phyloP scores from a whole-genome alignment of 2,888 invertebrate genomes.

The Adela reaumurella region DNA sequence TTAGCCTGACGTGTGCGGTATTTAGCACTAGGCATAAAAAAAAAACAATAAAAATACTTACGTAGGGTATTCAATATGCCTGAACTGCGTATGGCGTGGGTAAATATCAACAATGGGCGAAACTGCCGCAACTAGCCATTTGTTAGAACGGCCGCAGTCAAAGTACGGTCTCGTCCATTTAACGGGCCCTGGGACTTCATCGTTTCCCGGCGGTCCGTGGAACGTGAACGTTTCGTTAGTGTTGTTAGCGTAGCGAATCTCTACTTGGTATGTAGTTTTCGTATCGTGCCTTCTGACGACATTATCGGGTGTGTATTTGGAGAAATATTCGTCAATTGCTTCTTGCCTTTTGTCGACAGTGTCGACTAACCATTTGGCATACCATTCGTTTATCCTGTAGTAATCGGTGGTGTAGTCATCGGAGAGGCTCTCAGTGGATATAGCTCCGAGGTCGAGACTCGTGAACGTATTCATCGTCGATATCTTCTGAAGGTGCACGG shows the following conservation, averaged over 20 bases:
- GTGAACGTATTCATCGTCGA: constrained; percentile 92
- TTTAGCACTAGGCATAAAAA: too few species aligned
- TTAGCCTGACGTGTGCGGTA: too few species aligned
- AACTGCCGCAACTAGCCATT: constrained; percentile 93
- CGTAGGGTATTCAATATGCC: constrained; percentile 92
- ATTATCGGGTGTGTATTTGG: constrained; percentile 84
- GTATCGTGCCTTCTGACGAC: constrained; percentile 81
- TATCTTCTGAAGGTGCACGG: constrained; percentile 87
- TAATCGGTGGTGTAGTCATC: constrained; percentile 88
- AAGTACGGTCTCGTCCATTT: constrained; percentile 94
- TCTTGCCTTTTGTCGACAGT: constrained; percentile 77
- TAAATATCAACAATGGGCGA: constrained; percentile 94
- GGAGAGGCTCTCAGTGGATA: constrained; percentile 72
- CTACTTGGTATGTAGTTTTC: constrained; percentile 90
- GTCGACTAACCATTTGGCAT: constrained; percentile 88
- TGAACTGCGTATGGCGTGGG: constrained; percentile 87
- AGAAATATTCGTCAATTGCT: constrained; percentile 88
- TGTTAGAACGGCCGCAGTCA: constrained; percentile 92
- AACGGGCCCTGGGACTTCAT: constrained; percentile 89
- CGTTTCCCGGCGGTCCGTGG: constrained; percentile 88
- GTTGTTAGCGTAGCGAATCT: constrained; percentile 90
- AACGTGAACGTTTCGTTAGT: constrained; percentile 96
- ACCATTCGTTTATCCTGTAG: constrained; percentile 94
- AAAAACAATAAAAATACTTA: too few species aligned
- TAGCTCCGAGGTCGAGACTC: constrained; percentile 81